Conservation (phyloP, 2,888 invertebrate genomes). For the Beris morrisii region DNA sequence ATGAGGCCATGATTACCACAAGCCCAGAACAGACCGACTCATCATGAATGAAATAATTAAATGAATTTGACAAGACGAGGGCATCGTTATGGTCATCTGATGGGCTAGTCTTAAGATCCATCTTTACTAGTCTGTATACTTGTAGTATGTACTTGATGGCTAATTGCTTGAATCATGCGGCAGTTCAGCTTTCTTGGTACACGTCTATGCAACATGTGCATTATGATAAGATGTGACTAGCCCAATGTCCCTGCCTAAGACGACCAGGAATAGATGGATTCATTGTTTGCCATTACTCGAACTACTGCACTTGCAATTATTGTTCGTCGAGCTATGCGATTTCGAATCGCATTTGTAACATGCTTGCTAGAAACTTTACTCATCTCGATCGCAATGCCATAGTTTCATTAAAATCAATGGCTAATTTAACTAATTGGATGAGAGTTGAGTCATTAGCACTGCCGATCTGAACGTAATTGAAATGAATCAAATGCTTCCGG, state of each 20-base stretch:
- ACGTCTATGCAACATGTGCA: neutral
- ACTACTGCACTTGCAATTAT: neutral
- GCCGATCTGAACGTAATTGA: slow-evolving; percentile 41
- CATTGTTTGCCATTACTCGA: neutral
- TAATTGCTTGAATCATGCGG: slow-evolving; percentile 12
- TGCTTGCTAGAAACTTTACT: slow-evolving; percentile 4
- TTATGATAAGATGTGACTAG: neutral
- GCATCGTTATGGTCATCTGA: slow-evolving; percentile 25
- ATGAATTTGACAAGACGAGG: slow-evolving; percentile 17
- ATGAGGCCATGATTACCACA: slow-evolving; percentile 13
- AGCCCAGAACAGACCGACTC: neutral
- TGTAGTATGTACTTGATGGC: slow-evolving; percentile 7
- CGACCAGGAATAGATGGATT: neutral
- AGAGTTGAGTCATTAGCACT: slow-evolving; percentile 42
- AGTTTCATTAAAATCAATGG: slow-evolving; percentile 42
- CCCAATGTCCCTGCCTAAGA: neutral
- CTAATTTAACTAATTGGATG: slow-evolving; percentile 42
- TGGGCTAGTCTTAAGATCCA: neutral
- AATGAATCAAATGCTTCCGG: slow-evolving; percentile 44
- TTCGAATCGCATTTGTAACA: slow-evolving; percentile 13
- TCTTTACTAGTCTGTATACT: slow-evolving; percentile 4
- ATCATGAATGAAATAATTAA: slow-evolving; percentile 31
- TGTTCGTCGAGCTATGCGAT: neutral
- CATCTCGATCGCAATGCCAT: slow-evolving; percentile 11
- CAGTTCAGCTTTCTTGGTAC: neutral